Percentiles rank a stretch among this genome's conserved stretches.
These are phyloP conservation scores for Lepeophtheirus salmonis DNA, from an alignment of 1,140 invertebrate genomes.

Conservation along the genomic window DNA sequence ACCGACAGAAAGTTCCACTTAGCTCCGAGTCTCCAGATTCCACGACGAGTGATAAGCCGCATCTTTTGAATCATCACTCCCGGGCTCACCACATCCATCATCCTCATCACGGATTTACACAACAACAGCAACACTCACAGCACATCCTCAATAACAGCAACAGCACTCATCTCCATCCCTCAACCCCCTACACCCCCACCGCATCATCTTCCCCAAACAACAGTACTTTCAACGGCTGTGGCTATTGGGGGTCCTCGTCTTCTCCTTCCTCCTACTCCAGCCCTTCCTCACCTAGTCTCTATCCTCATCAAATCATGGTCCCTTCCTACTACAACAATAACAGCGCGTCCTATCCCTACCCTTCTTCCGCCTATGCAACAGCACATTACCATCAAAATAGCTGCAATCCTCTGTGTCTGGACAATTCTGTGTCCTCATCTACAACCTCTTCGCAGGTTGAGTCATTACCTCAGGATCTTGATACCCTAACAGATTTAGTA, in stretches of 20 bases:
- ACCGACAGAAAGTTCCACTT: not conserved
- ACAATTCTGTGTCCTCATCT: not conserved
- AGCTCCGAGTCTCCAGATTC: not conserved
- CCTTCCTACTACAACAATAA: not conserved
- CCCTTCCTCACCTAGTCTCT: not conserved
- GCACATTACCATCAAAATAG: not conserved
- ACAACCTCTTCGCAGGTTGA: not conserved
- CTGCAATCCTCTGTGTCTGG: not conserved
- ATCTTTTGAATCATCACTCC: no score
- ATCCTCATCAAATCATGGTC: not conserved
- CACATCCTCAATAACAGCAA: not conserved
- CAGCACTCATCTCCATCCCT: not conserved
- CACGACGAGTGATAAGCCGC: not conserved
- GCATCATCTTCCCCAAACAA: not conserved
- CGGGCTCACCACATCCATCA: no score
- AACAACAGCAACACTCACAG: not conserved
- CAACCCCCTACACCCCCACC: not conserved
- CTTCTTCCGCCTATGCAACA: no score
- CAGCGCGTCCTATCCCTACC: not conserved
- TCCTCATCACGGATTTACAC: not conserved
- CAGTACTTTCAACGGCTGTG: no score
- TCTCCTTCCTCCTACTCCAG: not conserved
- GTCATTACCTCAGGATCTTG: not conserved
- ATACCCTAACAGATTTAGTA: not conserved
- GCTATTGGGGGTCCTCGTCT: no score